These are phyloP conservation scores for Anodontia alba DNA, from an alignment of 2,888 invertebrate genomes.

Conservation along the genomic window DNA sequence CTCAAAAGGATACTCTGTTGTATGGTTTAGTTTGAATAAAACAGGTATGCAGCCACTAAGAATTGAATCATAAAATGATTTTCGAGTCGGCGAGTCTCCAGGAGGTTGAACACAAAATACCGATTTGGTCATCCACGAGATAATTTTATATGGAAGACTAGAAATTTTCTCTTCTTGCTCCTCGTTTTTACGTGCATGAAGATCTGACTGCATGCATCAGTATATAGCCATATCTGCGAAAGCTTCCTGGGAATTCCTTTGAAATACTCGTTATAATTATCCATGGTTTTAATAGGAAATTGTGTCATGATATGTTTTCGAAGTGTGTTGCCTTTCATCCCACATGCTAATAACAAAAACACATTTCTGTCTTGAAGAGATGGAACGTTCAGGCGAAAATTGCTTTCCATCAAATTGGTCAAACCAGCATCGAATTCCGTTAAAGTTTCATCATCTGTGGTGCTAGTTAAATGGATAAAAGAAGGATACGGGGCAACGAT, in stretches of 20 bases:
- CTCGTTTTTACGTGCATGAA: no score
- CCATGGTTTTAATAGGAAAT: conserved; percentile 55
- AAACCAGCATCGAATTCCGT: conserved; percentile 23
- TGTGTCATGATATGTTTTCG: conserved; percentile 70
- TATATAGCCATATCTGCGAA: conserved; percentile 54
- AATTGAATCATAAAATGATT: conserved; percentile 77
- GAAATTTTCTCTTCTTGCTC: no score
- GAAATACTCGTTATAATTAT: conserved; percentile 46
- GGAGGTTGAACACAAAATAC: conserved; percentile 78
- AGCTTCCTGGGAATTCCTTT: background rate
- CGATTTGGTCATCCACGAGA: conserved; percentile 74
- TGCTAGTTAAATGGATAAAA: conserved; percentile 68
- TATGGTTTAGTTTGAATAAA: conserved; percentile 49
- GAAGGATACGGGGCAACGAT: conserved; percentile 79
- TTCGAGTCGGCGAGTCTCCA: conserved; percentile 79
- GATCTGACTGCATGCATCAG: conserved; percentile 47
- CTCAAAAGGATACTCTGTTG: conserved; percentile 68
- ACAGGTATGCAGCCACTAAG: conserved; percentile 79
- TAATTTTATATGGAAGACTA: conserved; percentile 55
- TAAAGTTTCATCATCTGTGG: background rate
- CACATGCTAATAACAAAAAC: conserved; percentile 70
- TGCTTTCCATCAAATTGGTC: conserved; percentile 12
- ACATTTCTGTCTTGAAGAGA: conserved; percentile 58
- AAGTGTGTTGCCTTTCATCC: conserved; percentile 63
- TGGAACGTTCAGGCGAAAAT: conserved; percentile 41